These are phyloP conservation scores for Anaspis maculata DNA, from an alignment of 2,888 invertebrate species.

Conservation along the genomic window DNA sequence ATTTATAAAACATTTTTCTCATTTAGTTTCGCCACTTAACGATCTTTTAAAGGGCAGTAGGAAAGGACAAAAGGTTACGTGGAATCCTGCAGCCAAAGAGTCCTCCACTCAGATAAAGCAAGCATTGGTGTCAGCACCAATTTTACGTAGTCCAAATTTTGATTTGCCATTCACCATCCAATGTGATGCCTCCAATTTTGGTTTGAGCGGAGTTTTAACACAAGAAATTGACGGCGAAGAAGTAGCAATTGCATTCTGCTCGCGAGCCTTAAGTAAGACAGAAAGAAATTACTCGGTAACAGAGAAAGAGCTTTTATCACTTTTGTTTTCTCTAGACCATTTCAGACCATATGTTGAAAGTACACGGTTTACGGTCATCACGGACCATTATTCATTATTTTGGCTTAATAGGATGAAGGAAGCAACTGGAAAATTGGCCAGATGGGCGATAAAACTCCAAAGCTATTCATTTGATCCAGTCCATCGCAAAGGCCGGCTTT, in stretches of 20 bases:
- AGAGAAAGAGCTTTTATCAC: slow-evolving; percentile 14
- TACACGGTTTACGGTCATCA: slow-evolving; percentile 14
- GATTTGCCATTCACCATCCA: slow-evolving; percentile 14
- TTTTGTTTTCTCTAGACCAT: slow-evolving; percentile 17
- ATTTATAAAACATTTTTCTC: slow-evolving; percentile 11
- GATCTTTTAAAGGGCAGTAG: slow-evolving; percentile 11
- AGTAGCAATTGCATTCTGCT: slow-evolving; percentile 10
- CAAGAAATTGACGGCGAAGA: slow-evolving; percentile 15
- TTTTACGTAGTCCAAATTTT: slow-evolving; percentile 20
- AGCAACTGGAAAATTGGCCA: slow-evolving; percentile 22
- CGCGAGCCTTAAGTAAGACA: slow-evolving; percentile 10
- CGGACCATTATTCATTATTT: slow-evolving; percentile 23
- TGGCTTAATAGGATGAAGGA: slow-evolving; percentile 24
- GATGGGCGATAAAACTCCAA: slow-evolving; percentile 19
- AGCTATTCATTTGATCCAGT: slow-evolving; percentile 14
- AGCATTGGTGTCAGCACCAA: slow-evolving; percentile 14
- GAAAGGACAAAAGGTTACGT: too few species aligned
- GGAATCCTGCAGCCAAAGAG: too few species aligned
- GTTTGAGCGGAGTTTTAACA: slow-evolving; percentile 23
- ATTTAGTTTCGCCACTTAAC: slow-evolving; percentile 7
- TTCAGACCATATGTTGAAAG: slow-evolving; percentile 24
- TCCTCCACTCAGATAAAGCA: slow-evolving; percentile 13
- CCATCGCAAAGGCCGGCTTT: slow-evolving; percentile 20
- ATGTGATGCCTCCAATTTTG: slow-evolving; percentile 23
- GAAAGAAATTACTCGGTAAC: slow-evolving; percentile 11